phyloP scores from a whole-genome alignment of 2,888 invertebrate genomes.

The Scotopteryx bipunctaria region DNA sequence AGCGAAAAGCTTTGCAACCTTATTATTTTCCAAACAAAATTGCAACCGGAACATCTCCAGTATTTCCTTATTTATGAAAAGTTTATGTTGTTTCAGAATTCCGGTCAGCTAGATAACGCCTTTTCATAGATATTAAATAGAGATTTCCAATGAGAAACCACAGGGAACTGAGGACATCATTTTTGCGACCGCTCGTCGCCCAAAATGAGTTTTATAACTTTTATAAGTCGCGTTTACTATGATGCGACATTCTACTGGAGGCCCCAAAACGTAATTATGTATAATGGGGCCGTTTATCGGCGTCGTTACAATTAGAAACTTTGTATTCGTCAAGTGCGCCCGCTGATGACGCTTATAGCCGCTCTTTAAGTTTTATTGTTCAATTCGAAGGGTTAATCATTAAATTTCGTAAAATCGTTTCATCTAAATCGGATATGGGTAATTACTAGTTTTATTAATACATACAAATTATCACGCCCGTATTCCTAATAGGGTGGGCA shows the following conservation, averaged over 20 bases:
- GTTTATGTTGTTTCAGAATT: slow-evolving; percentile 25
- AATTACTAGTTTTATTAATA: too few species aligned
- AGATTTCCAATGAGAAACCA: slow-evolving; percentile 32
- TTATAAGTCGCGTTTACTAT: slow-evolving; percentile 51
- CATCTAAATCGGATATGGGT: slow-evolving; percentile 10
- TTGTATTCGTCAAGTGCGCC: slow-evolving; percentile 51
- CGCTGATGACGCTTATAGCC: slow-evolving; percentile 31
- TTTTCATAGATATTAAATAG: slow-evolving; percentile 31
- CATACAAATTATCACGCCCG: too few species aligned
- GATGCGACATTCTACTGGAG: slow-evolving; percentile 46
- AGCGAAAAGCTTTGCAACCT: too few species aligned
- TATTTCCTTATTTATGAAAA: slow-evolving; percentile 26
- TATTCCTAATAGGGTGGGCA: too few species aligned
- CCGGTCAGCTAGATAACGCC: slow-evolving; percentile 24
- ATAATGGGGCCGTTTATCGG: slow-evolving; percentile 69
- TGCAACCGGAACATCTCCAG: background rate
- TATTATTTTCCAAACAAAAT: background rate
- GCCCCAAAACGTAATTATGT: slow-evolving; percentile 61
- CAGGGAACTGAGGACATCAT: slow-evolving; percentile 33
- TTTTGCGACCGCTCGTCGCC: slow-evolving; percentile 34
- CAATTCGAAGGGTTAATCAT: slow-evolving; percentile 25
- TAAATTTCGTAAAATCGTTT: slow-evolving; percentile 18
- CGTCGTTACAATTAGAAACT: slow-evolving; percentile 63
- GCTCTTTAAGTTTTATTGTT: slow-evolving; percentile 29
- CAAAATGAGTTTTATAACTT: slow-evolving; percentile 68